Conservation (phyloP, 2,113 vertebrate genomes). For the Sporophila hypoxantha region DNA sequence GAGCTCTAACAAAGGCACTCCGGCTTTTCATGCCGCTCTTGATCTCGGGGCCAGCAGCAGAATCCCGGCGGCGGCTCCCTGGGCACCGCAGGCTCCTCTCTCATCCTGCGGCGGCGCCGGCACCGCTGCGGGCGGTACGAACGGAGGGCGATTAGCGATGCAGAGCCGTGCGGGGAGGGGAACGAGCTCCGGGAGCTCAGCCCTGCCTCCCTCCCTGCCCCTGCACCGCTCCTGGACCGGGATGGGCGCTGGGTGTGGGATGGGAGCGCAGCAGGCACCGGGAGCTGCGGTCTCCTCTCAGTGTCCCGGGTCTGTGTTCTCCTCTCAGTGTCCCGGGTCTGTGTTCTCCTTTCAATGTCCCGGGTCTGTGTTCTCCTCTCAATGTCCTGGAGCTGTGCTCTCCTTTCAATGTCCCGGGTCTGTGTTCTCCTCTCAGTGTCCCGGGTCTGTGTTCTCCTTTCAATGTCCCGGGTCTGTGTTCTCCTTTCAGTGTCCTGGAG, state of each 20-base stretch:
- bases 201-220: not conserved
- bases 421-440: not conserved
- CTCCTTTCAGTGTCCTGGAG: not conserved
- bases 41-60: slow-evolving; percentile 15
- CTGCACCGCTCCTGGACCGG: fast-evolving
- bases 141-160: not conserved
- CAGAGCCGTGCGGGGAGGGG: not conserved
- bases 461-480: not conserved
- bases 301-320: not conserved
- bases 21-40: slow-evolving; percentile 43
- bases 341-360: too few relatives aligned
- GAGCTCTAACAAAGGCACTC: slow-evolving; percentile 14
- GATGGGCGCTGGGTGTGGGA: not conserved
- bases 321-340: too few relatives aligned
- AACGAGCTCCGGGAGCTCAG: not conserved
- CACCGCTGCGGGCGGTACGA: not conserved
- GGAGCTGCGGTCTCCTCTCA: not conserved
- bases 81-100: not conserved
- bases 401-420: not conserved
- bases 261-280: not conserved
- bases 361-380: not conserved
- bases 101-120: not conserved
- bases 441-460: not conserved
- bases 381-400: not conserved
- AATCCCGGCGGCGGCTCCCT: not conserved